Percentiles rank a stretch among this genome's conserved stretches.
These are phyloP conservation scores for Perca schrenkii DNA, from an alignment of 2,113 vertebrate species.

Conservation along the genomic window DNA sequence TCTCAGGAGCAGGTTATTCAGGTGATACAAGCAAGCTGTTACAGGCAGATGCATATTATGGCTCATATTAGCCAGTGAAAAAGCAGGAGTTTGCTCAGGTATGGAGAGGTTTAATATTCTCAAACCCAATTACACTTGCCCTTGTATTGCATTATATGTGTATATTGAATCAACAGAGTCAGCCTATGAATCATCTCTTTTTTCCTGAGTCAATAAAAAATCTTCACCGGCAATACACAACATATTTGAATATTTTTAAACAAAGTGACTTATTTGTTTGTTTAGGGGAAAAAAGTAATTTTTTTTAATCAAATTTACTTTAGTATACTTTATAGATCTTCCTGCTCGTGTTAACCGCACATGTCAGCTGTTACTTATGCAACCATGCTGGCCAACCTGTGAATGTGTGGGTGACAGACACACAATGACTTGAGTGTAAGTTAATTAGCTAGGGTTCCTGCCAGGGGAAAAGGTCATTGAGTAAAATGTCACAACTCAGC, in stretches of 20 bases:
- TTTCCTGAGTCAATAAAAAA: constrained; percentile 70
- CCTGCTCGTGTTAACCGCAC: constrained; percentile 23
- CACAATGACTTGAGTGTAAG: constrained; percentile 63
- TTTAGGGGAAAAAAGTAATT: not conserved
- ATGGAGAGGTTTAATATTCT: constrained; percentile 74
- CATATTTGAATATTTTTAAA: constrained; percentile 8
- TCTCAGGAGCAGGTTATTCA: constrained; percentile 62
- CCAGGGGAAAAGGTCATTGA: constrained; percentile 62
- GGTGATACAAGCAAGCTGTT: constrained; percentile 53
- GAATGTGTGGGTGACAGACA: constrained; percentile 55
- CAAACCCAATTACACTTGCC: constrained; percentile 74
- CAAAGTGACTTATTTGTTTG: not conserved
- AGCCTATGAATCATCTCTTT: constrained; percentile 70
- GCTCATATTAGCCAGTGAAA: constrained; percentile 53
- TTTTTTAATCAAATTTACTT: not conserved
- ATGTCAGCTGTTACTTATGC: constrained; percentile 42
- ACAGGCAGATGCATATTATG: constrained; percentile 60
- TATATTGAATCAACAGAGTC: constrained; percentile 73
- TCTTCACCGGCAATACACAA: constrained; percentile 43
- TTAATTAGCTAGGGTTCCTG: constrained; percentile 64
- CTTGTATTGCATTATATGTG: constrained; percentile 70
- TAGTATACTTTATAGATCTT: not conserved
- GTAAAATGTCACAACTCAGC: constrained; percentile 71
- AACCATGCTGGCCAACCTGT: constrained; percentile 24
- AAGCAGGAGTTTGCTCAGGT: constrained; percentile 70